phyloP scores from a whole-genome alignment of 2,888 invertebrate genomes.

The Acronicta leporina region DNA sequence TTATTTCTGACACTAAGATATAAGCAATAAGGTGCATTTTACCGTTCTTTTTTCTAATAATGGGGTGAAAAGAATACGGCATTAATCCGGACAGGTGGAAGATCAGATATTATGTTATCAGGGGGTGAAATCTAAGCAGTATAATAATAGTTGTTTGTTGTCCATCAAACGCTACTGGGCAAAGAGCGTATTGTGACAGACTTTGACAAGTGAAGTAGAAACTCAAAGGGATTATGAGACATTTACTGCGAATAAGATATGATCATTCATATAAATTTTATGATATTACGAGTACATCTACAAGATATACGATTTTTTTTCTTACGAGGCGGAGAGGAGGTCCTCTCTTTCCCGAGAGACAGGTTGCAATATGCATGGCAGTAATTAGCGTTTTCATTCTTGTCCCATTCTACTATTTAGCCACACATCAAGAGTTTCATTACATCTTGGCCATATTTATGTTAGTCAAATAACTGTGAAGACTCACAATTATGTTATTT shows the following conservation, averaged over 20 bases:
- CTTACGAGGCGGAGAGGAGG: no score
- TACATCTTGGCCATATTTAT: no score
- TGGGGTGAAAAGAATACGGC: constrained; percentile 67
- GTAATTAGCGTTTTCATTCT: no score
- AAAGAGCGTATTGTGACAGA: constrained; percentile 40
- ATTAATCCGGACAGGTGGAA: constrained; percentile 80
- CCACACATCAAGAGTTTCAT: no score
- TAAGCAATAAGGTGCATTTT: constrained; percentile 33
- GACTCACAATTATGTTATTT: no score
- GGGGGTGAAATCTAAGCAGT: constrained; percentile 68
- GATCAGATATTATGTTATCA: constrained; percentile 74
- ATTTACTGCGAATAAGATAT: constrained; percentile 20
- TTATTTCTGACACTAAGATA: constrained; percentile 17
- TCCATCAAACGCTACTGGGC: constrained; percentile 69
- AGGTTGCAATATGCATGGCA: no score
- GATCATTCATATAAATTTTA: neutral
- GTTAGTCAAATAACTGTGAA: no score
- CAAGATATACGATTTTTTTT: no score
- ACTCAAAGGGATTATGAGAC: constrained; percentile 32
- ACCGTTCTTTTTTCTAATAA: constrained; percentile 14
- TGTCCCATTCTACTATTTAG: no score
- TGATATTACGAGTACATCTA: neutral
- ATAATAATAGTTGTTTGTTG: constrained; percentile 55
- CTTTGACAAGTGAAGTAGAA: constrained; percentile 45
- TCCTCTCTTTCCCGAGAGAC: no score